Percentiles rank a stretch among this genome's conserved stretches.
phyloP scores from a whole-genome alignment of 2,113 vertebrate genomes.

The Takifugu bimaculatus region DNA sequence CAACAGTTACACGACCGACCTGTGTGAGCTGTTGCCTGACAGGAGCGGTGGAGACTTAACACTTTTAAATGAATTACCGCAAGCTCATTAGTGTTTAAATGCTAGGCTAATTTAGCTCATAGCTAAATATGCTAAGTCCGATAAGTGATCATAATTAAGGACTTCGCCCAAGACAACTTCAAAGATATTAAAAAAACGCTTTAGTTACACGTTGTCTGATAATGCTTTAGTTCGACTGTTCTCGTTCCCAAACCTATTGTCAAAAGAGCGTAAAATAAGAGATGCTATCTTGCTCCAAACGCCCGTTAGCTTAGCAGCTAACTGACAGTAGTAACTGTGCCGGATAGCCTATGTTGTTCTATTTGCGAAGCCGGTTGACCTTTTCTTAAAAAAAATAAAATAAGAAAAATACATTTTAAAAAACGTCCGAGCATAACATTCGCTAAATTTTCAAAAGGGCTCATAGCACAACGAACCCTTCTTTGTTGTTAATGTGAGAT shows the following conservation, averaged over 20 bases:
- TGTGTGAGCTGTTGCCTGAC: no score
- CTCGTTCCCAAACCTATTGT: rapidly evolving
- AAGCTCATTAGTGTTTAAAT: slow-evolving; percentile 13
- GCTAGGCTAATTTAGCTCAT: slow-evolving; percentile 33
- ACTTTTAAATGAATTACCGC: slow-evolving; percentile 5
- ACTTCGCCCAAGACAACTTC: slow-evolving; percentile 31
- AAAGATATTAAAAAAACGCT: slow-evolving; percentile 2
- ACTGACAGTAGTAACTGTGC: slow-evolving; percentile 4
- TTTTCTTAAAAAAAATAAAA: no score
- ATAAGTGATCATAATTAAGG: slow-evolving; percentile 22
- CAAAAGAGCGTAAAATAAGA: not conserved
- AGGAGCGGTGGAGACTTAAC: not conserved
- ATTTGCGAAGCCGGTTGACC: rapidly evolving
- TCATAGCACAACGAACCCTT: slow-evolving; percentile 2
- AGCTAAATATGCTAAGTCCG: slow-evolving; percentile 46
- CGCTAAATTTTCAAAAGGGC: not conserved
- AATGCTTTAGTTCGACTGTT: not conserved
- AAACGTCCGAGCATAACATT: no score
- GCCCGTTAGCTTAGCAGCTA: slow-evolving; percentile 21
- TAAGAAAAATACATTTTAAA: no score
- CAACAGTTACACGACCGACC: no score
- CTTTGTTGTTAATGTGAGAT: not conserved
- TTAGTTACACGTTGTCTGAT: not conserved
- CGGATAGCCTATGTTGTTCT: not conserved
- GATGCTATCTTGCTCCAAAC: slow-evolving; percentile 5